A percentile compares a stretch with the other conserved stretches of the same genome.
Conservation (phyloP, 2,113 vertebrate species). For the Phycodurus eques region DNA sequence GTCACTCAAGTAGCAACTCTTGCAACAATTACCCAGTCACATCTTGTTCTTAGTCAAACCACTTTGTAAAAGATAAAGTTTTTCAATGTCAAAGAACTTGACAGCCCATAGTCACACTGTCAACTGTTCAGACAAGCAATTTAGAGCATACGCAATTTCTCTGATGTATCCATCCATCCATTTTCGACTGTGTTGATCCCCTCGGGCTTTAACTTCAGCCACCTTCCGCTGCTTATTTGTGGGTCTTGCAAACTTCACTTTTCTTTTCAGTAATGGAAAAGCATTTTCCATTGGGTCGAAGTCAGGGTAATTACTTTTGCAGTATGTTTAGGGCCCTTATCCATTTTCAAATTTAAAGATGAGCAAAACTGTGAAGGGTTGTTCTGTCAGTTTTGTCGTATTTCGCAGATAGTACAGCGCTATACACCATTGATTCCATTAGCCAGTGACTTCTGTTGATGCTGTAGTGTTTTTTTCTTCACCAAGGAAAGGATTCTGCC, state of each 20-base stretch:
- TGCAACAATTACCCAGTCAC: background rate
- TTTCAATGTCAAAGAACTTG: slow-evolving; percentile 34
- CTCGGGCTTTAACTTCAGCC: background rate
- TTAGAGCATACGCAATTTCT: slow-evolving; percentile 10
- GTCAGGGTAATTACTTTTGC: background rate
- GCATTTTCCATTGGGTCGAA: background rate
- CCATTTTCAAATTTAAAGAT: too few relatives aligned
- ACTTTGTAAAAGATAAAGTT: slow-evolving; percentile 17
- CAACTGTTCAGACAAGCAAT: slow-evolving; percentile 24
- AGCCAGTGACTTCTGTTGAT: too few relatives aligned
- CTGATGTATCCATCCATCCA: too few relatives aligned
- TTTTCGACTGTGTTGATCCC: background rate
- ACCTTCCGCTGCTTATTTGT: background rate
- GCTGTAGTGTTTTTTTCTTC: too few relatives aligned
- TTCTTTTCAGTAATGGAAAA: background rate
- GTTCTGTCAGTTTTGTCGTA: too few relatives aligned
- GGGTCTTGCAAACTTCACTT: background rate
- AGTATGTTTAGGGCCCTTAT: too few relatives aligned
- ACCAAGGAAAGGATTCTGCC: too few relatives aligned
- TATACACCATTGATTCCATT: too few relatives aligned
- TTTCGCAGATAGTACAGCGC: too few relatives aligned
- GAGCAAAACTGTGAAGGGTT: too few relatives aligned
- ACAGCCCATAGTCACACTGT: slow-evolving; percentile 1
- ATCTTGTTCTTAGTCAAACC: slow-evolving; percentile 11
- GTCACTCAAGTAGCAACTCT: background rate